Base-by-base conservation (phyloP, 2,888 invertebrate species). In the Zeuzera pyrina region DNA sequence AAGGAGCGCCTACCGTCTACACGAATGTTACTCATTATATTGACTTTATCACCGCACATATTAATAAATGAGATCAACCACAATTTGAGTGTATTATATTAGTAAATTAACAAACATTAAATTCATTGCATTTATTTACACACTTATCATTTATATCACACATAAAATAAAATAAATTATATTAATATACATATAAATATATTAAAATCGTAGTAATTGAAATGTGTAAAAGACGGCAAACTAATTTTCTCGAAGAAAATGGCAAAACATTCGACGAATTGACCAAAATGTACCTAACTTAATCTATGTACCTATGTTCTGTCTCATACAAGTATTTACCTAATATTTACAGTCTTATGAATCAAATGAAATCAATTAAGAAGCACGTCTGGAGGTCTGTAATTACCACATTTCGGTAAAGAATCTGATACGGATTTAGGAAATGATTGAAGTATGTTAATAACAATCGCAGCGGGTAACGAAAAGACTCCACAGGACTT, bases 1-100 rank as follows among this genome's bases (percentile, higher is more conserved):
- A 47, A 33, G 84, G 83, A 3, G 79, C 84, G 2, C 86, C 86
- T 0, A 83, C 85, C 1, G 83, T 87, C 1, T 86, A 81, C 42
- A 85, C 85, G 0, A 84, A 84, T 42, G 84, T 85, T 0, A 69
- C 77, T 3, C 56, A 61, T 12, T 85, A 83, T 41, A 50, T 81
- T 27, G 71, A 79, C 42, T 86, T 84, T 43, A 83, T 86, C 7
- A 52, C 65, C 40, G 42, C 53, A 37, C 42, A 63, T 39, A 46
- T 66, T 15, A 41, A 60, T 38, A 41, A 43, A 34, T 47, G 44
- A 35, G 29, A 21, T 30, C n/a, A n/a, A n/a, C n/a, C n/a, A n/a
- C n/a, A n/a, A 6, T 19, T 19, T 19, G n/a, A n/a, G n/a, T n/a
- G n/a, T n/a, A n/a, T n/a, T n/a, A n/a, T 19, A 19, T 19, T n/a